Evolutionary conservation across 2,797 vertebrate genomes (phyloP).

Genomic region (Myripristis jacobus): DNA sequence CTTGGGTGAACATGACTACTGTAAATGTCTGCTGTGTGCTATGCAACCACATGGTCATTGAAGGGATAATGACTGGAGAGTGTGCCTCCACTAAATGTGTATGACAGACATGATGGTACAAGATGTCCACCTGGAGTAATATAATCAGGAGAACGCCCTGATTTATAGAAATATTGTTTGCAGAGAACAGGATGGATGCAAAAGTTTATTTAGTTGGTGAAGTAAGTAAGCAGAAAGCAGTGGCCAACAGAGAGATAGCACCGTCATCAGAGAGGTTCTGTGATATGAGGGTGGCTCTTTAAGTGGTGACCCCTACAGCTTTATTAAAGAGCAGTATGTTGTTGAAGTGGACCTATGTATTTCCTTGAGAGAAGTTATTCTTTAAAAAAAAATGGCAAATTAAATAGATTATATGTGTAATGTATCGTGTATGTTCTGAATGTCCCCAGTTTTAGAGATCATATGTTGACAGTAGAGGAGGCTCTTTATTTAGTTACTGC

Average conservation of each 20-base stretch:
- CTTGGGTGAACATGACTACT: constrained; percentile 34
- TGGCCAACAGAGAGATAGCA: constrained; percentile 3
- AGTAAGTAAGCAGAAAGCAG: constrained; percentile 41
- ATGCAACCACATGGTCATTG: constrained; percentile 70
- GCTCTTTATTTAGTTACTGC: constrained; percentile 66
- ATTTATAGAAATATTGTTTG: constrained; percentile 15
- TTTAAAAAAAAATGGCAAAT: constrained; percentile 53
- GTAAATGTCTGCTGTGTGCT: constrained; percentile 56
- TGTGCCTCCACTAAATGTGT: constrained; percentile 59
- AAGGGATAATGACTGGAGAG: constrained; percentile 46
- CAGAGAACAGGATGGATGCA: constrained; percentile 38
- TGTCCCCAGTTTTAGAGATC: constrained; percentile 57
- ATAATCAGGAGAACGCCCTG: constrained; percentile 41
- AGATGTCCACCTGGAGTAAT: constrained; percentile 41
- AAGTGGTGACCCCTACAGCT: constrained; percentile 51
- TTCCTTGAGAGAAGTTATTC: constrained; percentile 51
- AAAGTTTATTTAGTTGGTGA: constrained; percentile 44
- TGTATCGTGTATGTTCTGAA: constrained; percentile 49
- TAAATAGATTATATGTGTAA: constrained; percentile 48
- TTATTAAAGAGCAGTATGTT: constrained; percentile 60
- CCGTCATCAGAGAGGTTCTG: background rate
- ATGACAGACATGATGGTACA: constrained; percentile 69
- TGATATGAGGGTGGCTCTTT: constrained; percentile 34
- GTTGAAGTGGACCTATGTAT: constrained; percentile 74
- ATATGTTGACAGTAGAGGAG: constrained; percentile 47